Evolutionary conservation across 2,888 invertebrate genomes (phyloP).

Genomic region (Gastrophysa polygoni): DNA sequence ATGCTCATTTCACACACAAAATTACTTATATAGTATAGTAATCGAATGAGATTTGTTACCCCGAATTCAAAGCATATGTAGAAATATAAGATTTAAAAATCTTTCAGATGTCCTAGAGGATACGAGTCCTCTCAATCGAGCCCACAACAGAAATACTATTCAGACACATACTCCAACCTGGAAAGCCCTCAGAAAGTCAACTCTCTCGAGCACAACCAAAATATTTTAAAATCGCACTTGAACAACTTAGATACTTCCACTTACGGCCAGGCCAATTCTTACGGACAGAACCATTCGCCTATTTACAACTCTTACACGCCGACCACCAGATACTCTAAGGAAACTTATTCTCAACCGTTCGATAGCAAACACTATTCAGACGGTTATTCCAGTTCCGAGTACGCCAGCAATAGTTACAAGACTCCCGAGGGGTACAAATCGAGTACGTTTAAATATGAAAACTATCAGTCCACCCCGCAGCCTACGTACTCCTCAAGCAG

Average conservation of each 20-base stretch:
- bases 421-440: slow-evolving; percentile 56
- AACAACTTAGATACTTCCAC: slow-evolving; percentile 51
- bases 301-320: slow-evolving; percentile 44
- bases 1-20: too few species aligned
- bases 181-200: slow-evolving; percentile 58
- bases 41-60: too few species aligned
- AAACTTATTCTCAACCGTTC: slow-evolving; percentile 23
- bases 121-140: slow-evolving; percentile 42
- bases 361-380: slow-evolving; percentile 40
- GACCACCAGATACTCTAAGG: slow-evolving; percentile 41
- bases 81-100: neutral
- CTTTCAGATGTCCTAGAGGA: slow-evolving; percentile 37
- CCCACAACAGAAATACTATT: slow-evolving; percentile 44
- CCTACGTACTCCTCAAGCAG: slow-evolving; percentile 49
- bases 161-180: slow-evolving; percentile 53
- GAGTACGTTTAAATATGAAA: slow-evolving; percentile 54
- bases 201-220: slow-evolving; percentile 54
- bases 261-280: slow-evolving; percentile 49
- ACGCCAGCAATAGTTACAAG: slow-evolving; percentile 52
- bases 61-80: too few species aligned
- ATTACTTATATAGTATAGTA: too few species aligned
- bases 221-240: slow-evolving; percentile 49
- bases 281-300: slow-evolving; percentile 44
- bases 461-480: slow-evolving; percentile 50
- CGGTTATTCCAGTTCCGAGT: slow-evolving; percentile 53